These are phyloP conservation scores for Scortum barcoo DNA, from an alignment of 2,113 vertebrate genomes.

Conservation along the genomic window DNA sequence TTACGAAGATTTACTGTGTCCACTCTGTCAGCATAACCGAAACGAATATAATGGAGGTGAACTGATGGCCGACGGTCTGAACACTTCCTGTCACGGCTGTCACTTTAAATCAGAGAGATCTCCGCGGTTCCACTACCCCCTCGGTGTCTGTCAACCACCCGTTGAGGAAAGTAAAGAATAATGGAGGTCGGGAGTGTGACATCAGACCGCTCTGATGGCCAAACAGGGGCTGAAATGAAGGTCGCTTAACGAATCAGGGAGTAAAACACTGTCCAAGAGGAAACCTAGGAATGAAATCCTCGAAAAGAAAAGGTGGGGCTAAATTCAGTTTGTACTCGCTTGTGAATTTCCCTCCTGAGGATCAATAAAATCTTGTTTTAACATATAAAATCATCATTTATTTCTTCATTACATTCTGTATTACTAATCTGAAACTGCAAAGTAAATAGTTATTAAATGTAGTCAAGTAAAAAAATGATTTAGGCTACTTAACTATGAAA, in stretches of 20 bases:
- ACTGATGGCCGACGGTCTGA: conserved; percentile 28
- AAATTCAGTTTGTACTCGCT: no score
- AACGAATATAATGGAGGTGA: conserved; percentile 53
- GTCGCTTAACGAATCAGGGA: not conserved
- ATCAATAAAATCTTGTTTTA: no score
- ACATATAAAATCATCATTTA: no score
- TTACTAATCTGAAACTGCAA: no score
- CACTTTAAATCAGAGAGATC: conserved; percentile 56
- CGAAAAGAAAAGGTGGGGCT: no score
- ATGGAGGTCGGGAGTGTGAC: conserved; percentile 44
- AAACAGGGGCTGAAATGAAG: conserved; percentile 15
- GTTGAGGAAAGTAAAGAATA: conserved; percentile 14
- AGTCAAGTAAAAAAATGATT: no score
- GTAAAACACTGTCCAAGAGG: not conserved
- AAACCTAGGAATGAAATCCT: no score
- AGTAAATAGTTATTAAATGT: no score
- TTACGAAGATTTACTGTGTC: conserved; percentile 46
- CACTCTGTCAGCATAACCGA: conserved; percentile 14
- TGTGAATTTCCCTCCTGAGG: no score
- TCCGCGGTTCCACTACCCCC: not conserved
- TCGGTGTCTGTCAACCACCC: not conserved
- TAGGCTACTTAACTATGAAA: not conserved
- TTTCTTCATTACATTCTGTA: no score
- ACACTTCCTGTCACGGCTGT: conserved; percentile 48
- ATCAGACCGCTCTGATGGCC: conserved; percentile 5